Percentiles rank a stretch among this genome's conserved stretches.
Conservation (phyloP, 2,113 vertebrate species). For the Thoracochromis brauschi region DNA sequence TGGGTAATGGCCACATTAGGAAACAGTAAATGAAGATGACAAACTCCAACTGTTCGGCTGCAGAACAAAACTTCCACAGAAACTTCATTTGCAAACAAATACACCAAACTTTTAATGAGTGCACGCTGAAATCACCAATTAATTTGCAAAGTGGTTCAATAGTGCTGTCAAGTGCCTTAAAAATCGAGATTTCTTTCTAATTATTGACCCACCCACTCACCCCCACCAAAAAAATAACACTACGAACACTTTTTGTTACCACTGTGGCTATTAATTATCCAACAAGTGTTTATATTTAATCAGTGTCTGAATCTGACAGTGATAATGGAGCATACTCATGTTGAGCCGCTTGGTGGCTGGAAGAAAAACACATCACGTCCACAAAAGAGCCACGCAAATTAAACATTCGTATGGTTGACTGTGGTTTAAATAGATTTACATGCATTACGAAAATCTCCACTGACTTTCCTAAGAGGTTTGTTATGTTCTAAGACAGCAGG, state of each 20-base stretch:
- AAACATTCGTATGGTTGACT: background rate
- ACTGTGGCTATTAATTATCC: background rate
- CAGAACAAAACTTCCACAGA: background rate
- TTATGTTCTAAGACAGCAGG: background rate
- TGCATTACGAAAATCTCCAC: background rate
- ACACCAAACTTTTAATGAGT: background rate
- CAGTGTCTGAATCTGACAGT: background rate
- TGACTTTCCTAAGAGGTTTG: background rate
- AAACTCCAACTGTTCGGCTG: background rate
- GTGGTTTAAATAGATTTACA: background rate
- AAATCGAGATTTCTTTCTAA: background rate
- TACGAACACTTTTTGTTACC: background rate
- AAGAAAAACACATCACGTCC: background rate
- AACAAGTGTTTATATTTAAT: background rate
- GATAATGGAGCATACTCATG: background rate
- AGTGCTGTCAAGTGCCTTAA: background rate
- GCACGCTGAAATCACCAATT: background rate
- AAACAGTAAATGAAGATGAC: background rate
- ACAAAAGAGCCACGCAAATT: background rate
- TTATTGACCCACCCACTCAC: accelerated
- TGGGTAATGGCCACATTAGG: background rate
- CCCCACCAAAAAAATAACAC: background rate
- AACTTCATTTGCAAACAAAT: background rate
- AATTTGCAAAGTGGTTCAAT: background rate
- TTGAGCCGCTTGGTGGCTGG: background rate